Evolutionary conservation across 2,113 vertebrate genomes (phyloP).

Genomic region (Psettodes erumei): DNA sequence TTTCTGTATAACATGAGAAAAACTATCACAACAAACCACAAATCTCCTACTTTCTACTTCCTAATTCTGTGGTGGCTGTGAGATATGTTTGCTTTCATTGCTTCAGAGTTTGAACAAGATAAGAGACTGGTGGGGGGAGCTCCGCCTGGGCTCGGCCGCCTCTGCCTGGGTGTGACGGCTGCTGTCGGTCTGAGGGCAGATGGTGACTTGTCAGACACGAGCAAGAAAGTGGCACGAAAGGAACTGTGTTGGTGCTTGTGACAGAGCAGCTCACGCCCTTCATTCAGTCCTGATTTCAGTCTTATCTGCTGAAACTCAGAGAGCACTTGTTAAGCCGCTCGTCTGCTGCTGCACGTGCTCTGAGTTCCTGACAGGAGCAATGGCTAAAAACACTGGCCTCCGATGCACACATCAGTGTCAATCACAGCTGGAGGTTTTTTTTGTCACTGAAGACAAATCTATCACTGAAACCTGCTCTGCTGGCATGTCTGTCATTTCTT

Average conservation of each 20-base stretch:
- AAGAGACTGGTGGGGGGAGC: slow-evolving; percentile 21
- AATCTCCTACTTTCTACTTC: not conserved
- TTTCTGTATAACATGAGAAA: not conserved
- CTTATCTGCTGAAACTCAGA: slow-evolving; percentile 45
- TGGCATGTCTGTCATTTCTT: not conserved
- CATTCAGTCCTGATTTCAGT: slow-evolving; percentile 23
- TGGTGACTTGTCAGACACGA: slow-evolving; percentile 21
- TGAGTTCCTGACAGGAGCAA: slow-evolving; percentile 4
- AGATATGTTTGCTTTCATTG: slow-evolving; percentile 56
- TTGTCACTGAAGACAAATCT: not conserved
- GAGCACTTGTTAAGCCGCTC: not conserved
- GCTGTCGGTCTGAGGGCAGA: not conserved
- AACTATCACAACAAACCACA: not conserved
- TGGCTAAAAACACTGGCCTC: not conserved
- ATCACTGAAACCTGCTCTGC: slow-evolving; percentile 6
- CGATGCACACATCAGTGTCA: not conserved
- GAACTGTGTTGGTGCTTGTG: slow-evolving; percentile 48
- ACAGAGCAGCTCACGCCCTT: slow-evolving; percentile 44
- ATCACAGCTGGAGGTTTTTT: slow-evolving; percentile 13
- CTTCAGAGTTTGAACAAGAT: slow-evolving; percentile 65
- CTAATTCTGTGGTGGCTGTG: not conserved
- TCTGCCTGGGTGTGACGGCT: slow-evolving; percentile 8
- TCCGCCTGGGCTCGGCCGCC: not conserved
- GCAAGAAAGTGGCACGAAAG: slow-evolving; percentile 26
- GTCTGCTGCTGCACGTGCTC: not conserved